Evolutionary conservation across 2,113 vertebrate species (phyloP), one percentile per base, ranked within the genome.

Genomic region (Tragelaphus buxtoni): DNA sequence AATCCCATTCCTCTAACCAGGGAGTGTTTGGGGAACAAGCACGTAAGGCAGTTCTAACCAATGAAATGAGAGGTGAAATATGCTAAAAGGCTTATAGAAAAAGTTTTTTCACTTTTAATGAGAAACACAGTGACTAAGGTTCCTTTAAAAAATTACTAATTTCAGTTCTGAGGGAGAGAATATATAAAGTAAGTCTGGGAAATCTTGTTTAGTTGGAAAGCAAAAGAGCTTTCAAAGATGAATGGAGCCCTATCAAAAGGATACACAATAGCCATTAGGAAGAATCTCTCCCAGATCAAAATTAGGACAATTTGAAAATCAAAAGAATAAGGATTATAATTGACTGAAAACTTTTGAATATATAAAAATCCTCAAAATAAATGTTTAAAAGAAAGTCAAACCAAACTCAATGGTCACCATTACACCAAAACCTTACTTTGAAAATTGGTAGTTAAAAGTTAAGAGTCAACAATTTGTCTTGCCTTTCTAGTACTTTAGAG

Each of bases 361-460:
- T 18, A 26, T 74, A 45, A 85, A 90, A 65, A 58, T 47, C 18
- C 39, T 86, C 30, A 55, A 87, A 63, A 74, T 86, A 60, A 74
- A 35, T 88, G 94, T 80, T 88, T 9, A 45, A 79, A 79, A 85
- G 28, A 77, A 94, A 80, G 3, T 49, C 28, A 92, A 96, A 81
- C 9, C 74, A 94, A 96, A 79, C n/a, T 58, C 81, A 86, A 76
- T 17, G 60, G n/a, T 85, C 55, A 91, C 11, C 81, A 56, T 69
- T 74, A 91, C 60, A 88, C 42, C 55, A 94, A 95, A 96, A 81
- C 49, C 2, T 93, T 76, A 80, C n/a, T 88, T 76, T 88, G 35
- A 95, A 93, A 93, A 76, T 65, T 42, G 42, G 49, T 61, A 77
- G 95, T 49, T 91, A 69, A 95, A 74, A 88, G n/a, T 83, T 90